Base-by-base conservation (phyloP, 2,888 invertebrate species). In the Adelphocoris suturalis region DNA sequence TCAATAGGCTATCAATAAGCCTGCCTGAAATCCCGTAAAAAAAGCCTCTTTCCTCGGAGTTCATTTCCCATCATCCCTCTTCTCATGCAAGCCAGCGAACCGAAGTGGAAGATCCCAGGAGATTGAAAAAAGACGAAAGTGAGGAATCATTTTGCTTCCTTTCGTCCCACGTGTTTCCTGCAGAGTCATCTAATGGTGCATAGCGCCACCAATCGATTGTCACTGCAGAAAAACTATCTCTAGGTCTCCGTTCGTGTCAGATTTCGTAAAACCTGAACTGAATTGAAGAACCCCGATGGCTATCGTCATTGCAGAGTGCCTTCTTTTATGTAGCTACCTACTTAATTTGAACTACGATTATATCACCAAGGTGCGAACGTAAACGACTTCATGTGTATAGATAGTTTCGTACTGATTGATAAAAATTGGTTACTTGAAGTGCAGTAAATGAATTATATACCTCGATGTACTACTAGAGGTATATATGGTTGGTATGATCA, bases 91-190 rank as follows among this genome's bases (percentile, higher is more conserved):
- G 68, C 12, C 68, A 68, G 27, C 68, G 7, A 13, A 68, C 23
- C 68, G 68, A 12, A 19, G 68, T 5, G 61, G 68, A 68, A 23
- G 27, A 19, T 68, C 68, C 19, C 23, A 68, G 23, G 78, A 11
- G 46, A 46, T 14, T 78, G 48, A 48, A 52, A 52, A 82, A 82
- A 19, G 82, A 52, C 48, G 23, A 52, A 82, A 82, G 82, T 52
- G 82, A 52, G 19, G 82, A 82, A 82, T 82, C 82, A 52, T 82
- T 52, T 52, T 47, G 47, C 48, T 14, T 52, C 82, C 48, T 82
- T 46, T 82, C 82, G 82, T 52, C 82, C 23, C 82, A 82, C 82
- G 82, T 82, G 82, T 82, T 52, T 82, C 82, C 82, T 82, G 82
- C 82, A 52, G 82, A 82, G 82, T 82, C 52, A 82, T 48, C 82